Conservation (phyloP, 2,797 vertebrate genomes). For the Dallia pectoralis region DNA sequence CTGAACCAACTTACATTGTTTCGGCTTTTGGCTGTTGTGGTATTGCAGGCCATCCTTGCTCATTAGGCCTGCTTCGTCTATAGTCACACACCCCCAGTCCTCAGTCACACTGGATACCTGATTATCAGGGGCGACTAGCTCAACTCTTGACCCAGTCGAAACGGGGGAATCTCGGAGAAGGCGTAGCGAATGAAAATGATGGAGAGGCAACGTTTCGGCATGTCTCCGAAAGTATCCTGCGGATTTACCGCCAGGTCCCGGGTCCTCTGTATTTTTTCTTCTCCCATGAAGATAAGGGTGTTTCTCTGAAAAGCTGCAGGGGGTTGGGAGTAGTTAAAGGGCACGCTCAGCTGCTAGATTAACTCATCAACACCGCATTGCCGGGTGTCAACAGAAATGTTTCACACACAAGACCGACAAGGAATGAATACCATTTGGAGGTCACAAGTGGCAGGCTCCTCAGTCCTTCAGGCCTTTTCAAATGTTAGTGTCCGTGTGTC, state of each 20-base stretch:
- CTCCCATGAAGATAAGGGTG: slow-evolving; percentile 60
- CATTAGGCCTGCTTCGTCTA: slow-evolving; percentile 8
- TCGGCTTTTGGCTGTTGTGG: background rate
- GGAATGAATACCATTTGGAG: slow-evolving; percentile 83
- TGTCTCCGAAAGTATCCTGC: slow-evolving; percentile 43
- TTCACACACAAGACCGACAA: slow-evolving; percentile 78
- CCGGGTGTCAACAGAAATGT: slow-evolving; percentile 83
- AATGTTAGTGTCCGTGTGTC: slow-evolving; percentile 79
- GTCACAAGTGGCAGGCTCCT: slow-evolving; percentile 70
- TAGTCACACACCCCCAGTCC: slow-evolving; percentile 16
- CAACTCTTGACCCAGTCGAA: slow-evolving; percentile 24
- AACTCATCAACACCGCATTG: slow-evolving; percentile 85
- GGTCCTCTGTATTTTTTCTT: slow-evolving; percentile 42
- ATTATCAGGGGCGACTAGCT: slow-evolving; percentile 27
- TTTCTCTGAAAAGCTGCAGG: slow-evolving; percentile 61
- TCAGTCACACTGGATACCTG: slow-evolving; percentile 47
- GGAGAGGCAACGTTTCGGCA: slow-evolving; percentile 30
- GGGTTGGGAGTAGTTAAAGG: slow-evolving; percentile 65
- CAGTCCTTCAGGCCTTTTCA: slow-evolving; percentile 71
- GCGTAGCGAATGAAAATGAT: slow-evolving; percentile 30
- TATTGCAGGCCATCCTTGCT: background rate
- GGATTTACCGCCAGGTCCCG: slow-evolving; percentile 58
- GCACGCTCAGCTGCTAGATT: slow-evolving; percentile 85
- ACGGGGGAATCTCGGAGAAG: slow-evolving; percentile 2
- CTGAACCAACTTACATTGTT: background rate